Percentiles rank a stretch among this genome's conserved stretches.
These are phyloP conservation scores for Danio tinwini DNA, from an alignment of 2,797 vertebrate species.

Conservation along the genomic window DNA sequence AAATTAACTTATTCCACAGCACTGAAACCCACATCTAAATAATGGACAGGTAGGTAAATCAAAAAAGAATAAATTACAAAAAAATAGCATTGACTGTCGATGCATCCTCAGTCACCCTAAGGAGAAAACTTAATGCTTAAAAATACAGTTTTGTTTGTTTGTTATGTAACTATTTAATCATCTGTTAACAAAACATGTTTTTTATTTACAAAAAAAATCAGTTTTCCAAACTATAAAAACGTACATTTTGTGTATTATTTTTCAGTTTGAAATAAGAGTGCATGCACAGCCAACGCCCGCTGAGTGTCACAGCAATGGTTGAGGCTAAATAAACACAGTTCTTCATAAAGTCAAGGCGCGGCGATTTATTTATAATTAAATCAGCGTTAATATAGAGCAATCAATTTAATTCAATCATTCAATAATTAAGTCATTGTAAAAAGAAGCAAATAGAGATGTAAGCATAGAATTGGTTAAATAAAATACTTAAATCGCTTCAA, in stretches of 20 bases:
- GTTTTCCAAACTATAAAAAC: background rate
- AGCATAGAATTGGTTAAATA: background rate
- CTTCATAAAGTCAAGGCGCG: background rate
- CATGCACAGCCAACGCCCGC: background rate
- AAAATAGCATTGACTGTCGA: background rate
- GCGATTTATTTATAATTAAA: background rate
- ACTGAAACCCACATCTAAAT: conserved; percentile 53
- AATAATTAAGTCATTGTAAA: background rate
- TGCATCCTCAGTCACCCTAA: conserved; percentile 4
- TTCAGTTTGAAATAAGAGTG: background rate
- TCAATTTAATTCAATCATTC: background rate
- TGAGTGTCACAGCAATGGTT: background rate
- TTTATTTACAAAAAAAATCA: no score
- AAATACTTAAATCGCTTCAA: background rate
- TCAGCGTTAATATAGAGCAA: background rate
- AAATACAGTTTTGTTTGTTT: background rate
- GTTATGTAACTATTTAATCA: no score
- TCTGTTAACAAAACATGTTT: no score
- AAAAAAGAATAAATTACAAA: conserved; percentile 59
- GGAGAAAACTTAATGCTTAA: background rate
- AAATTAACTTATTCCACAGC: conserved; percentile 60
- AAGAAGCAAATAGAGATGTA: background rate
- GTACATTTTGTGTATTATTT: background rate
- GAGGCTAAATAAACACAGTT: background rate
- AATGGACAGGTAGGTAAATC: conserved; percentile 49